phyloP scores from a whole-genome alignment of 2,113 vertebrate species.

The Piprites chloris region DNA sequence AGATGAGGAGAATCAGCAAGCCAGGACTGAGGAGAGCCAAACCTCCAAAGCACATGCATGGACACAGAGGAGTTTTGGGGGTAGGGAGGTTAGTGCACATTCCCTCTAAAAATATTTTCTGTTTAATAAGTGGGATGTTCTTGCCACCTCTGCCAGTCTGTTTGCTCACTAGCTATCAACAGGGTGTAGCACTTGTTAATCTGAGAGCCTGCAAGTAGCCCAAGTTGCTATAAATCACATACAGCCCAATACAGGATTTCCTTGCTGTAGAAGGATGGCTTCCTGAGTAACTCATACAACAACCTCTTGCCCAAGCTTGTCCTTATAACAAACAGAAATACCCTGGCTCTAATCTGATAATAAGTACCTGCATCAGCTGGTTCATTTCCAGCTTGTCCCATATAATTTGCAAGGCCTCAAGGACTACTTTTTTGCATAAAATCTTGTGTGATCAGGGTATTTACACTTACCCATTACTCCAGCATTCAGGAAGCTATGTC shows the following conservation, averaged over 20 bases:
- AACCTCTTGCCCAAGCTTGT: neutral
- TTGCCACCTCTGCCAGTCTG: neutral
- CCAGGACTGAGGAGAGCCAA: neutral
- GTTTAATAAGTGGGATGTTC: neutral
- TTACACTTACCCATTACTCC: neutral
- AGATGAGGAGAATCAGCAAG: neutral
- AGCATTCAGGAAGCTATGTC: neutral
- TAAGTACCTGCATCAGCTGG: neutral
- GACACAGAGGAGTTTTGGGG: neutral
- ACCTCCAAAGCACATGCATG: fast-evolving
- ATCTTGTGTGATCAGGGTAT: neutral
- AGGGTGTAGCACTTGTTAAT: neutral
- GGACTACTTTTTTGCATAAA: neutral
- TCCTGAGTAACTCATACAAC: neutral
- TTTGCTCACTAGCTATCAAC: neutral
- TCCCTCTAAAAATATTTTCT: neutral
- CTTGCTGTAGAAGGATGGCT: neutral
- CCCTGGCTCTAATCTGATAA: neutral
- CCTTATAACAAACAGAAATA: neutral
- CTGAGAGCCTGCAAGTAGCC: neutral
- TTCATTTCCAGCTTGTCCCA: neutral
- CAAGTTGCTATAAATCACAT: neutral
- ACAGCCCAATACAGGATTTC: constrained; percentile 41
- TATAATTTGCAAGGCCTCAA: neutral
- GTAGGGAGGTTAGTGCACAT: neutral